Conservation (phyloP, 1,140 invertebrate species). For the Leptopilina boulardi region DNA sequence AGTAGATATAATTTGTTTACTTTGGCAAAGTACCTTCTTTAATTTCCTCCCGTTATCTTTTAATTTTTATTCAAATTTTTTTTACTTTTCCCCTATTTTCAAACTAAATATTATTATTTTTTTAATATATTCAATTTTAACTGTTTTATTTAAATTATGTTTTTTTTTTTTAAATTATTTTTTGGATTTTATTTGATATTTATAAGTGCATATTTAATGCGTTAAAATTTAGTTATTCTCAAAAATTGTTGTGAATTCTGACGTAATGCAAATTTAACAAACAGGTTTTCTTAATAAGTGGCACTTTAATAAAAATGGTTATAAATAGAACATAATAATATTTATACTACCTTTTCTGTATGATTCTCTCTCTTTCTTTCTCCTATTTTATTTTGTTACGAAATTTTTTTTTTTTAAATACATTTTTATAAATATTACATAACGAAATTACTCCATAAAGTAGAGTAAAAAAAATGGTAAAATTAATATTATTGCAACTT, state of each 20-base stretch:
- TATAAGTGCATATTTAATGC: no score
- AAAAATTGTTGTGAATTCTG: not conserved
- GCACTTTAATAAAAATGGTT: not conserved
- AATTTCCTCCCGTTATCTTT: not conserved
- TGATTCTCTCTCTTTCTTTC: not conserved
- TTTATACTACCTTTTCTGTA: not conserved
- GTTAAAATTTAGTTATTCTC: not conserved
- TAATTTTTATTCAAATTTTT: not conserved
- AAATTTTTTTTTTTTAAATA: not conserved
- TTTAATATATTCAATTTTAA: no score
- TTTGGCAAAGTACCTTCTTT: not conserved
- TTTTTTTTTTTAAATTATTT: no score
- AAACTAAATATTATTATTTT: no score
- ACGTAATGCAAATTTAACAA: not conserved
- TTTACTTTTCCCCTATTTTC: not conserved
- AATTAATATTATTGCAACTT: not conserved
- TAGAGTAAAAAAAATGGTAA: not conserved
- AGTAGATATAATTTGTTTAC: constrained; percentile 15
- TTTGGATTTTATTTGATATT: no score
- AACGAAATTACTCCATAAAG: no score
- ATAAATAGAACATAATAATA: constrained; percentile 1
- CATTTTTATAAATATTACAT: no score
- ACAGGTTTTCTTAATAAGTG: not conserved
- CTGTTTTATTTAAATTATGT: no score
- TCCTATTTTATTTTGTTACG: not conserved